phyloP scores from a whole-genome alignment of 2,888 invertebrate species.

The Deilephila elpenor region DNA sequence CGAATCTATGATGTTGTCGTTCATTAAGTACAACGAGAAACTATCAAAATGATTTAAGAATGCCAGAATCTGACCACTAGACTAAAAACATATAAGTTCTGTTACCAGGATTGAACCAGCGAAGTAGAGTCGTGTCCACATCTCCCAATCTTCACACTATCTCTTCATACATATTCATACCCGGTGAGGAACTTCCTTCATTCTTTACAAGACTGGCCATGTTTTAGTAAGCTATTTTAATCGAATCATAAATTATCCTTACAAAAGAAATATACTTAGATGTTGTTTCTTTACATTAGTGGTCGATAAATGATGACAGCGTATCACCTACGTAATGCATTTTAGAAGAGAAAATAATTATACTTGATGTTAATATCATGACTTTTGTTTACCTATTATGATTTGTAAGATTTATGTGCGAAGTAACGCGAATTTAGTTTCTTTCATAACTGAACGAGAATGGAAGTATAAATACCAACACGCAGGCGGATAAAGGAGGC shows the following conservation, averaged over 20 bases:
- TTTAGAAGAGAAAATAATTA: background rate
- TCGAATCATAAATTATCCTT: background rate
- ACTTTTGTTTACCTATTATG: background rate
- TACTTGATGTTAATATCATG: background rate
- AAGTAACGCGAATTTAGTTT: background rate
- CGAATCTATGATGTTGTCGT: too few relatives aligned
- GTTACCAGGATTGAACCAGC: too few relatives aligned
- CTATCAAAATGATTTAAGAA: too few relatives aligned
- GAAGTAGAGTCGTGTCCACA: too few relatives aligned
- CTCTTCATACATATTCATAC: too few relatives aligned
- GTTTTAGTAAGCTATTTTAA: background rate
- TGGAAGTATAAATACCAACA: background rate
- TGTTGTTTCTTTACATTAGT: background rate
- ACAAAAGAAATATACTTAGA: background rate
- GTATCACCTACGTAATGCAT: conserved; percentile 2
- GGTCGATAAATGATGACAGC: background rate
- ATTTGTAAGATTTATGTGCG: background rate
- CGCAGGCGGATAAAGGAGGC: background rate
- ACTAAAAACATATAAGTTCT: too few relatives aligned
- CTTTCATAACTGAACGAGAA: background rate
- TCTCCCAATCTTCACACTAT: too few relatives aligned
- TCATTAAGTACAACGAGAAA: too few relatives aligned
- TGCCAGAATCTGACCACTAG: too few relatives aligned
- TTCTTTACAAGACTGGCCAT: too few relatives aligned
- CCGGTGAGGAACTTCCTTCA: too few relatives aligned